phyloP scores from a whole-genome alignment of 1,140 invertebrate species.

The Eumeta japonica region DNA sequence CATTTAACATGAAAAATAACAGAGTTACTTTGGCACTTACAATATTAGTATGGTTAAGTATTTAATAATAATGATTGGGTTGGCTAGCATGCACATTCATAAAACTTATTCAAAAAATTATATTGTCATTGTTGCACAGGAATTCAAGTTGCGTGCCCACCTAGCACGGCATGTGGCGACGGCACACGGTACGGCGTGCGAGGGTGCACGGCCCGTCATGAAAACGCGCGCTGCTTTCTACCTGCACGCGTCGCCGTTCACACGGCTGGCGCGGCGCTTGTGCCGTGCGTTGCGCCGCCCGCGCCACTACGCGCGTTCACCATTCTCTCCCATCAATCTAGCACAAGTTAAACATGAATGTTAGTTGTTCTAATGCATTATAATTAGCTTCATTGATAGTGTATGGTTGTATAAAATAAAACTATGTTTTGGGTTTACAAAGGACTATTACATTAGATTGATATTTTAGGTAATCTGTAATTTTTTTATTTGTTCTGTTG shows the following conservation, averaged over 20 bases:
- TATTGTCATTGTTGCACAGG: conserved; percentile 40
- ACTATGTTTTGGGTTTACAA: no score
- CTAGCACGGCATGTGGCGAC: conserved; percentile 89
- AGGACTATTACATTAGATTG: no score
- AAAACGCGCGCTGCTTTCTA: conserved; percentile 96
- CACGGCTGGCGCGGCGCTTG: conserved; percentile 80
- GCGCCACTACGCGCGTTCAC: conserved; percentile 82
- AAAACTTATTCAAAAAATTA: background rate
- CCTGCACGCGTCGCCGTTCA: conserved; percentile 84
- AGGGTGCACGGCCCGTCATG: conserved; percentile 86
- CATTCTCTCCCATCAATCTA: conserved; percentile 83
- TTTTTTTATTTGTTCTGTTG: no score
- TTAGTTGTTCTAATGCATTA: no score
- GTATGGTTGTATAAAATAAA: no score
- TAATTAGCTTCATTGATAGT: no score
- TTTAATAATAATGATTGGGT: no score
- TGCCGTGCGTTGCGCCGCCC: conserved; percentile 82
- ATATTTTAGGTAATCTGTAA: no score
- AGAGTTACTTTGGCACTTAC: no score
- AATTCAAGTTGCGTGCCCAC: conserved; percentile 91
- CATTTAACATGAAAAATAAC: no score
- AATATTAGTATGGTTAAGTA: no score
- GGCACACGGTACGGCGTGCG: conserved; percentile 72
- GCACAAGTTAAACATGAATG: conserved; percentile 83
- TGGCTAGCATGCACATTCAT: background rate